A percentile compares a stretch with the other conserved stretches of the same genome.
Conservation (phyloP, 1,140 invertebrate species). For the Lordiphosa collinella region DNA sequence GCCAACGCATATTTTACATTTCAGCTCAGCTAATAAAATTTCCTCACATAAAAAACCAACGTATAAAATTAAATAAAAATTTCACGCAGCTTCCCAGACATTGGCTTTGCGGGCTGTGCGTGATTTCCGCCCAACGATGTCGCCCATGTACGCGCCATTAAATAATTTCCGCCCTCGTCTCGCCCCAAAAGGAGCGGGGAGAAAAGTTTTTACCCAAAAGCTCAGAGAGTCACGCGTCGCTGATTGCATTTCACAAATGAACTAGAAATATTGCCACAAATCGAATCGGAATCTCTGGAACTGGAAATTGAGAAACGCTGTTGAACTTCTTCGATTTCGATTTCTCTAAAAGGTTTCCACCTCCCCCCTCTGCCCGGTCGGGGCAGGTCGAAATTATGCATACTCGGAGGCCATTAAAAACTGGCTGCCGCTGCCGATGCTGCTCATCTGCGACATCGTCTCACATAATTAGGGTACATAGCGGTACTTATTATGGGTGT, state of each 20-base stretch:
- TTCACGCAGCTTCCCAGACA: slow-evolving; percentile 57
- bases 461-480: slow-evolving; percentile 74
- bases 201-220: slow-evolving; percentile 23
- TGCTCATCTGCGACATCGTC: slow-evolving; percentile 18
- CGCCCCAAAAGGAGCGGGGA: slow-evolving; percentile 2
- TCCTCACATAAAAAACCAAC: slow-evolving; percentile 25
- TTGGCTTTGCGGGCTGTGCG: slow-evolving; percentile 50
- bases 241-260: slow-evolving; percentile 70
- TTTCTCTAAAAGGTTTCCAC: slow-evolving; percentile 46
- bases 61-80: slow-evolving; percentile 57
- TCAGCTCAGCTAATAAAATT: slow-evolving; percentile 51
- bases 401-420: slow-evolving; percentile 55
- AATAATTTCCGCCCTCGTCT: slow-evolving; percentile 70
- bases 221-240: slow-evolving; percentile 46
- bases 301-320: slow-evolving; percentile 58
- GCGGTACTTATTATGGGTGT: slow-evolving; percentile 75
- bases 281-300: slow-evolving; percentile 46
- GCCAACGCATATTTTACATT: slow-evolving; percentile 8
- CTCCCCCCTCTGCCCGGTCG: neutral
- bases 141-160: slow-evolving; percentile 71
- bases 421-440: slow-evolving; percentile 30
- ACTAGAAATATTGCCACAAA: slow-evolving; percentile 58
- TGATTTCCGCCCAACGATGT: slow-evolving; percentile 64
- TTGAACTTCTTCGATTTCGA: slow-evolving; percentile 22
- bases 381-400: slow-evolving; percentile 45